These are phyloP conservation scores for Dicrostonyx torquatus DNA, from an alignment of 2,797 vertebrate genomes.

Conservation along the genomic window DNA sequence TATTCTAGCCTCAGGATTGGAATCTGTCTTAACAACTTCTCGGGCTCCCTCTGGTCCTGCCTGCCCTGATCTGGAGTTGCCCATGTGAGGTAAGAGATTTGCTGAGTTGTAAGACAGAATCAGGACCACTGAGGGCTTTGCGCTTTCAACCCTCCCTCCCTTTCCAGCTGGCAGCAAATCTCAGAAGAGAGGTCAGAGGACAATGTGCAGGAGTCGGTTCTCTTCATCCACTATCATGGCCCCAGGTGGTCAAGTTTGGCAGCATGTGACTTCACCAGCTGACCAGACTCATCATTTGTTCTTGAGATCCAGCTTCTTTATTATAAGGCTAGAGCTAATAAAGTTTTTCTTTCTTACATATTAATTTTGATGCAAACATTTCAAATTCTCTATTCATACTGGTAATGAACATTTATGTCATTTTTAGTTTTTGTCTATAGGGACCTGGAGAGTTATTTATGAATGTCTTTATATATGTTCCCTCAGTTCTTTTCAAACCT, in stretches of 20 bases:
- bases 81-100: background rate
- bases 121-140: background rate
- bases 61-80: background rate
- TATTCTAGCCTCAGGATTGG: background rate
- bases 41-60: background rate
- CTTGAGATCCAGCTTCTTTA: background rate
- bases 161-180: background rate
- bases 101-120: background rate
- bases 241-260: background rate
- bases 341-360: background rate
- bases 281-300: background rate
- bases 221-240: background rate
- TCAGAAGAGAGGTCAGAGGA: background rate
- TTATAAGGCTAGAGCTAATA: background rate
- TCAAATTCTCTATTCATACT: background rate
- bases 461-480: background rate
- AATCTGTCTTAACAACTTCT: constrained; percentile 38
- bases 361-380: background rate
- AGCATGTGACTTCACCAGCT: background rate
- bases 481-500: background rate
- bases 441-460: background rate
- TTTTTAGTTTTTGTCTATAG: background rate
- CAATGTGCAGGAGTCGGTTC: background rate
- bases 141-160: background rate
- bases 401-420: background rate